Percentiles rank a stretch among this genome's conserved stretches.
Conservation (phyloP, 2,888 invertebrate species). For the Caenorhabditis wallacei region DNA sequence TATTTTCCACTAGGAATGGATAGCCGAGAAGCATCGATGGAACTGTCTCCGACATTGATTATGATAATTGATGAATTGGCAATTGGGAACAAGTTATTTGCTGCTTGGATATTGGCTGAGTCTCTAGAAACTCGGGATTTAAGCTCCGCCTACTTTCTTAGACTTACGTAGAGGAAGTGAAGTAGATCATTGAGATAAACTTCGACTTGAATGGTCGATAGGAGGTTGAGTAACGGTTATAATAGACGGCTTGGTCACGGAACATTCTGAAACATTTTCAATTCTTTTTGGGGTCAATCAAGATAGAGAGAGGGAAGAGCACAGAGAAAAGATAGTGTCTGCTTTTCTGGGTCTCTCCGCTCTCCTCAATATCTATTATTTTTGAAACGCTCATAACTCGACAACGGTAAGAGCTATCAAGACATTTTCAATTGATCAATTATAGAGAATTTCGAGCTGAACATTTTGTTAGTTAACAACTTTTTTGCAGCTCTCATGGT, state of each 20-base stretch:
- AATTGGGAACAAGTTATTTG: conserved; percentile 28
- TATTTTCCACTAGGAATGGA: conserved; percentile 32
- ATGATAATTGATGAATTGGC: conserved; percentile 35
- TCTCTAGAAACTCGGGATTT: conserved; percentile 33
- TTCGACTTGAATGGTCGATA: conserved; percentile 48
- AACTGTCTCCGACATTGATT: conserved; percentile 38
- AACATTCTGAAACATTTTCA: conserved; percentile 46
- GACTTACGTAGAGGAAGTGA: conserved; percentile 47
- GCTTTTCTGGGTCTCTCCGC: too few relatives aligned
- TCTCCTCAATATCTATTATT: too few relatives aligned
- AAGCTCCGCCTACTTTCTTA: not conserved
- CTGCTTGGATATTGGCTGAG: conserved; percentile 22
- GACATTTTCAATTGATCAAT: too few relatives aligned
- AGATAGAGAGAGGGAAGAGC: too few relatives aligned
- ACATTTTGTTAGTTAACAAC: too few relatives aligned
- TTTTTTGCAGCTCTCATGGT: too few relatives aligned
- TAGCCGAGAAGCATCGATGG: conserved; percentile 15
- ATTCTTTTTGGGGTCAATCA: too few relatives aligned
- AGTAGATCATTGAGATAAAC: conserved; percentile 57
- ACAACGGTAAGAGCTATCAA: too few relatives aligned
- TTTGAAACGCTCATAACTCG: too few relatives aligned
- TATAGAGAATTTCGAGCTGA: too few relatives aligned
- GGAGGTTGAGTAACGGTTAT: conserved; percentile 42
- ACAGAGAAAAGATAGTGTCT: too few relatives aligned
- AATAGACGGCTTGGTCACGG: conserved; percentile 43